Conservation (phyloP, 2,113 vertebrate species). For the Cettia cetti region DNA sequence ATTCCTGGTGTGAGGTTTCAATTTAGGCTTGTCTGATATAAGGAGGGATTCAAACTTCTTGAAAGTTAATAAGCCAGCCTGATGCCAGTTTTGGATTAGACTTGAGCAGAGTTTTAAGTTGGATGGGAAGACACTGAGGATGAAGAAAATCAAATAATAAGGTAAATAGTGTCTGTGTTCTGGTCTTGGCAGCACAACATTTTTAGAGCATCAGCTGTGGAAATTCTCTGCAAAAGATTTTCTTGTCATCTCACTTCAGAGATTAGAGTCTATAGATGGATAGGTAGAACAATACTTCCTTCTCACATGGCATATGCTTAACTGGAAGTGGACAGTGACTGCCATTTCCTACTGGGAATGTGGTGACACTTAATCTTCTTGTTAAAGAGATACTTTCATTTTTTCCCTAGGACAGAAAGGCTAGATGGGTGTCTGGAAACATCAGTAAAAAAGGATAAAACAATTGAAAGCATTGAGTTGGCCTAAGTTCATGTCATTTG, state of each 20-base stretch:
- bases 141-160: background rate
- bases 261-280: background rate
- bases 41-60: background rate
- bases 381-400: background rate
- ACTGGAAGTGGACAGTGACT: background rate
- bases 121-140: background rate
- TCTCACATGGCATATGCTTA: background rate
- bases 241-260: background rate
- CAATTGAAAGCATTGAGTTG: background rate
- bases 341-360: background rate
- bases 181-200: background rate
- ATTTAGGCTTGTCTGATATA: background rate
- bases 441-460: background rate
- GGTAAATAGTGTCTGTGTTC: background rate
- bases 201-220: background rate
- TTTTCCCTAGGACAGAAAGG: background rate
- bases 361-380: background rate
- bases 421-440: background rate
- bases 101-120: background rate
- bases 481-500: background rate
- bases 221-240: background rate
- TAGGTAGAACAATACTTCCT: background rate
- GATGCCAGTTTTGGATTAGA: background rate
- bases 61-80: background rate
- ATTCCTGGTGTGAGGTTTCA: background rate